Base-by-base conservation (phyloP, 2,113 vertebrate species). In the Sinocyclocheilus grahami region DNA sequence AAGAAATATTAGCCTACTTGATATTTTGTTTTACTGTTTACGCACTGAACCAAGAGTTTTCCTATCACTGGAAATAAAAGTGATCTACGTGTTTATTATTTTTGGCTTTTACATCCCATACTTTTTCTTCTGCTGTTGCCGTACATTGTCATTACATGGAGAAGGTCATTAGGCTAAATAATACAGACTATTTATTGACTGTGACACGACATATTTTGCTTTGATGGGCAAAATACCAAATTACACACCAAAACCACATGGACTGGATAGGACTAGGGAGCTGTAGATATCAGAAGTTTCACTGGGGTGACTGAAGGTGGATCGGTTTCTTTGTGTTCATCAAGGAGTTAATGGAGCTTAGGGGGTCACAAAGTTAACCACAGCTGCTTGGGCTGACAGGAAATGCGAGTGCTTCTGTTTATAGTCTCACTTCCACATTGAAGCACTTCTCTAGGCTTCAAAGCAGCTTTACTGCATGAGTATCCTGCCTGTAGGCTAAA, bases 391-490 rank as follows among this genome's bases (percentile, higher is more conserved):
- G 71, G 87, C 78, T 67, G 74, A 81, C 91, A 93, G 91, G 92
- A 93, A 92, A 89, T 89, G 72, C 87, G 67, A 78, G 39, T 65
- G 62, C 87, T 77, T 4, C 86, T 90, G 83, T 92, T 92, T 91
- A 92, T 89, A 85, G 84, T 86, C 71, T 86, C 71, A 39, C 85
- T 78, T 86, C 82, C 86, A 80, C 84, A 83, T 7, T 71, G 81
- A 84, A 85, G 84, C 88, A 76, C 75, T 89, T 87, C 85, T 69
- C 78, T 58, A 8, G 33, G 81, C 92, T 90, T 93, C 93, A 93
- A 93, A 91, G 94, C 88, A 89, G 75, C 69, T 85, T 91, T 86
- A 89, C 42, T 14, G 85, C 86, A 67, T 74, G 78, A 60, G 78
- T 87, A 90, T 92, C 79, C 16, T 89, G 87, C 91, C 86, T 5